These are phyloP conservation scores for Spodoptera frugiperda DNA, from an alignment of 1,140 invertebrate genomes.

Conservation along the genomic window DNA sequence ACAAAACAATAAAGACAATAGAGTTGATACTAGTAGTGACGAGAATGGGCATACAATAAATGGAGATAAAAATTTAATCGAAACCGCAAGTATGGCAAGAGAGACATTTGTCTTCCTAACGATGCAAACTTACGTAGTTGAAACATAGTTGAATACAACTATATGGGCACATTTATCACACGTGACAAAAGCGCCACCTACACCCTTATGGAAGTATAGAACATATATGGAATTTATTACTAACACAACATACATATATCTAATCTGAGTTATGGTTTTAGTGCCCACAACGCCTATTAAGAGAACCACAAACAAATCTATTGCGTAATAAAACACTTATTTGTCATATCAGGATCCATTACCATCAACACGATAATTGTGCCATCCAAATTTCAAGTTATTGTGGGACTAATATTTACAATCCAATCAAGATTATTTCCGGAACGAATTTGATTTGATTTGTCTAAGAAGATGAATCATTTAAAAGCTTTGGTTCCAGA, in stretches of 20 bases:
- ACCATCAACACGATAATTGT: constrained; percentile 35
- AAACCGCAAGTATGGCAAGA: no score
- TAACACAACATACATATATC: constrained; percentile 26
- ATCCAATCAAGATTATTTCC: constrained; percentile 33
- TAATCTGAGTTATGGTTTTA: constrained; percentile 28
- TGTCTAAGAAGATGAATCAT: constrained; percentile 25
- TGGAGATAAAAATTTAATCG: no score
- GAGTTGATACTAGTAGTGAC: no score
- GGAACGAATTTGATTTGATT: constrained; percentile 43
- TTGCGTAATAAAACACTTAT: constrained; percentile 30
- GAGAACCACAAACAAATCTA: neutral
- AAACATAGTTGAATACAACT: constrained; percentile 1
- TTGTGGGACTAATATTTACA: constrained; percentile 39
- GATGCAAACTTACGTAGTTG: no score
- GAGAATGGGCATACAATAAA: no score
- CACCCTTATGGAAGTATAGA: neutral
- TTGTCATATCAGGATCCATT: constrained; percentile 39
- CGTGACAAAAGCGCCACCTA: constrained; percentile 21
- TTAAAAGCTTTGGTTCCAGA: constrained; percentile 6
- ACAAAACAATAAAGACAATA: no score
- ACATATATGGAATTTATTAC: constrained; percentile 30
- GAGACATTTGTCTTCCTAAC: no score
- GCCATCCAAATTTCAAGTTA: constrained; percentile 8
- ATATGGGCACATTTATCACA: constrained; percentile 9
- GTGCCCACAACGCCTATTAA: constrained; percentile 9